Conservation (phyloP, 2,113 vertebrate species). For the Epinephelus cyanopodus region DNA sequence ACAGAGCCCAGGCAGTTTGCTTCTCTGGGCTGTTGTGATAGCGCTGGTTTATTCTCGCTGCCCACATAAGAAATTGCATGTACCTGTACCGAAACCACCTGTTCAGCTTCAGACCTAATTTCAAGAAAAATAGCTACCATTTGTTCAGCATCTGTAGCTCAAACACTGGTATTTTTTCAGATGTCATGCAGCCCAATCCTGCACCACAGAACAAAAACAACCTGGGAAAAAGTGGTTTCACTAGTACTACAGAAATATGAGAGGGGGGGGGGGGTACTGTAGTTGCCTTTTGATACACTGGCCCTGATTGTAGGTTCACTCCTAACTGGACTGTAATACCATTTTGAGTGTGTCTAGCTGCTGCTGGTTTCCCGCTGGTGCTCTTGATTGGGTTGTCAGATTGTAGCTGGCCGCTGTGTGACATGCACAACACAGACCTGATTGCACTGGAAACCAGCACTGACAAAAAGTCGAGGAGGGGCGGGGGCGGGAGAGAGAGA, state of each 20-base stretch:
- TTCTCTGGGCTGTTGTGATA: conserved; percentile 15
- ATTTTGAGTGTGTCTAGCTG: conserved; percentile 28
- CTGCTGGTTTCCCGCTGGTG: conserved; percentile 45
- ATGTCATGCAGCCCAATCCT: background rate
- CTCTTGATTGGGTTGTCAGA: conserved; percentile 61
- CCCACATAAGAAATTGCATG: conserved; percentile 14
- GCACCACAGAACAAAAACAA: background rate
- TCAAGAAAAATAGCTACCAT: conserved; percentile 11
- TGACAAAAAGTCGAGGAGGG: background rate
- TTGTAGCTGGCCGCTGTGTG: conserved; percentile 35
- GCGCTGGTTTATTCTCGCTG: conserved; percentile 10
- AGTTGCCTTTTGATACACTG: background rate
- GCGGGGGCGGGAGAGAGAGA: background rate
- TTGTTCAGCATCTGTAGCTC: conserved; percentile 10
- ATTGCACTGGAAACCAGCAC: conserved; percentile 35
- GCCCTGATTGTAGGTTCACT: conserved; percentile 22
- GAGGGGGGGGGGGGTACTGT: background rate
- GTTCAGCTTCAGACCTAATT: conserved; percentile 29
- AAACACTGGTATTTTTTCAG: conserved; percentile 9
- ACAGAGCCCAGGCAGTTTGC: conserved; percentile 23
- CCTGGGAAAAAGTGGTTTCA: background rate
- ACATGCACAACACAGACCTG: conserved; percentile 51
- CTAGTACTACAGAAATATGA: background rate
- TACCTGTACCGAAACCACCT: conserved; percentile 25
- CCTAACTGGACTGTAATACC: conserved; percentile 43